Base-by-base conservation (phyloP, 64 coral and sea anemone species). In the Dendronephthya gigantea region DNA sequence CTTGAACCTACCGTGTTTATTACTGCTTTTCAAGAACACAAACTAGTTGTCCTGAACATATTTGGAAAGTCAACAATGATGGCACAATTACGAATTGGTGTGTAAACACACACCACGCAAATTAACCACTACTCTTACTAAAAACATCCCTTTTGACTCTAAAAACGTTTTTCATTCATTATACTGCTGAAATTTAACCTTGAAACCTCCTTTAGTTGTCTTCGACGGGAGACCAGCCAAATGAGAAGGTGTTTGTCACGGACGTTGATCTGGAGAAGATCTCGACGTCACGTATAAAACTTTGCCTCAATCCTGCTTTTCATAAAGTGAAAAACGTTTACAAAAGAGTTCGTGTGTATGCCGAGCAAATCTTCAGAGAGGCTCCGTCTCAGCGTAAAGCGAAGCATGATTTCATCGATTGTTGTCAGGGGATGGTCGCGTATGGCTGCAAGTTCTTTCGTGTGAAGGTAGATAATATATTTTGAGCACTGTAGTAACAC, bases 361-460 rank as follows among this genome's bases (percentile, higher is more conserved):
- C 89, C 37, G 94, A 96, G 69, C 91, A 81, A 39, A 93, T 96
- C 83, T 72, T 79, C 30, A 90, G 22, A 39, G 84, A 87, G 35
- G 84, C 68, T 2, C 87, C 92, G 51, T 90, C 90, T 0, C 91
- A 96, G 48, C 87, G 94, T 33, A 96, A 96, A 74, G 94, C 91
- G 8, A 96, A 96, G 48, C 94, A 96, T 39, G 92, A 96, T 83
- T 96, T 88, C 40, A 90, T 96, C 50, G 94, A 96, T 29, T 96
- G 92, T 43, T 96, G 94, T 35, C 94, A 96, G 68, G 87, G 84
- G 7, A 88, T 96, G 75, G 82, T 86, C 0, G 94, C 91, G 33
- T 96, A 93, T 90, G 94, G 94, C 8, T 96, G 94, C 28, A 89
- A 87, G 48, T 96, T 92, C 49, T 96, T 93, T 83, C 89, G 85